These are phyloP conservation scores for Bothrops jararaca DNA, from an alignment of 2,113 vertebrate species.

Conservation along the genomic window DNA sequence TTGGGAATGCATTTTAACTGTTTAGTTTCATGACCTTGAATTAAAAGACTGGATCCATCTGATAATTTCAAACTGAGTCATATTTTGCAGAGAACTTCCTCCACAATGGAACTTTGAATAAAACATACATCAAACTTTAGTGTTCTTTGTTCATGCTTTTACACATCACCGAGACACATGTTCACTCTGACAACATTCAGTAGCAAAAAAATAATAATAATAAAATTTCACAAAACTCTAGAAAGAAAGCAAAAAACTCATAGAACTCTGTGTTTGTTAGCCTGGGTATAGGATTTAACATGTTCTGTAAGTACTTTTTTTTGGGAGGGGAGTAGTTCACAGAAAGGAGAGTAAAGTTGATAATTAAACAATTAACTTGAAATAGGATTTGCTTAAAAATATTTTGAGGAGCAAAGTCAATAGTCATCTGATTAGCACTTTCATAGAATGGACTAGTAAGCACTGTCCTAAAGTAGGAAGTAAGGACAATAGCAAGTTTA, in stretches of 20 bases:
- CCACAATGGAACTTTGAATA: not conserved
- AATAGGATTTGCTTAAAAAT: no score
- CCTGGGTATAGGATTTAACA: not conserved
- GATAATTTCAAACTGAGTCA: not conserved
- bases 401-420: not conserved
- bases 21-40: not conserved
- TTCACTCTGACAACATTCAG: not conserved
- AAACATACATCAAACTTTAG: not conserved
- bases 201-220: not conserved
- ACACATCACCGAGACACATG: not conserved
- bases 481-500: not conserved
- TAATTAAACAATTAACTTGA: not conserved
- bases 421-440: not conserved
- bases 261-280: not conserved
- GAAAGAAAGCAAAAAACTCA: not conserved
- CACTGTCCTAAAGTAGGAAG: not conserved
- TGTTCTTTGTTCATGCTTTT: not conserved
- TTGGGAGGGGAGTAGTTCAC: not conserved
- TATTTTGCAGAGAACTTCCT: not conserved
- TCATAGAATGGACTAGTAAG: not conserved
- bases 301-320: not conserved
- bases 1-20: not conserved
- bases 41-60: not conserved
- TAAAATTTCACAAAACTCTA: not conserved
- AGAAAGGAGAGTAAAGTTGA: not conserved